Conservation (phyloP, 2,113 vertebrate species). For the Psilopsiagon aurifrons region DNA sequence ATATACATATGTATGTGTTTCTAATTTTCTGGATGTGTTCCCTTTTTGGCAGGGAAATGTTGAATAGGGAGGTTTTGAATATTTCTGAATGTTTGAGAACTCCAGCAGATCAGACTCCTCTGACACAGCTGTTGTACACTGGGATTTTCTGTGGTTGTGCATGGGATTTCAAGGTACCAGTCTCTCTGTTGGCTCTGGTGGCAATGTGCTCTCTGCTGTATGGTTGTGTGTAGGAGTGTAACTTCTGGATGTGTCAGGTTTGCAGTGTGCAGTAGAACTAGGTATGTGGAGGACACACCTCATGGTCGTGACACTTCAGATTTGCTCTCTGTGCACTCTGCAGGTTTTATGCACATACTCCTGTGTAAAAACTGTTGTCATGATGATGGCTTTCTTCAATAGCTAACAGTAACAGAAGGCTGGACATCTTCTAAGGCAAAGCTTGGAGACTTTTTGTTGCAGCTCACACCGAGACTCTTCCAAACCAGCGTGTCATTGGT, state of each 20-base stretch:
- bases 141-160: accelerated
- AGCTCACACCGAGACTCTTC: background rate
- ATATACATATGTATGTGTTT: background rate
- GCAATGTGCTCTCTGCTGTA: background rate
- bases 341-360: background rate
- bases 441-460: background rate
- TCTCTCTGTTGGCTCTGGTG: background rate
- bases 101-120: background rate
- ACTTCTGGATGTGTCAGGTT: background rate
- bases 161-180: background rate
- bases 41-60: background rate
- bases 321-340: background rate
- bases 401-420: background rate
- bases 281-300: background rate
- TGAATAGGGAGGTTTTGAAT: background rate
- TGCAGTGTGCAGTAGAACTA: background rate
- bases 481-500: background rate
- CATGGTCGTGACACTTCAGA: background rate
- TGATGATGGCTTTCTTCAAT: background rate
- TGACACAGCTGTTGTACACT: background rate
- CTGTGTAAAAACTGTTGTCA: background rate
- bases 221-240: background rate
- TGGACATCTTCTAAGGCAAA: background rate
- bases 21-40: background rate
- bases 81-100: background rate